These are phyloP conservation scores for Drosophila simulans DNA, from an alignment of 1,140 invertebrate species.

Conservation along the genomic window DNA sequence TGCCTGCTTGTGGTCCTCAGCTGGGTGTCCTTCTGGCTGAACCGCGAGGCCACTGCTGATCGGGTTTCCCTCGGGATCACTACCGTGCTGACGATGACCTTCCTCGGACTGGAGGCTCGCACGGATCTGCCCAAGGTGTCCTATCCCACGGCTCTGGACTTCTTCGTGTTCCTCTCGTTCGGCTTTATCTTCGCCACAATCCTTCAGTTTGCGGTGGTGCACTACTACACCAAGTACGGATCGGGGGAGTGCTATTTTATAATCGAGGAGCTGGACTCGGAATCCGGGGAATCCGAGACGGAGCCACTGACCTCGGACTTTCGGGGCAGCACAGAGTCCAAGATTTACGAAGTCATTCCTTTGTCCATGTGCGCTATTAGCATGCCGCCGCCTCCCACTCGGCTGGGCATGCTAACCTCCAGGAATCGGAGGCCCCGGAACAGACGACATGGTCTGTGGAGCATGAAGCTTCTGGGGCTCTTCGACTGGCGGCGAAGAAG, in stretches of 20 bases:
- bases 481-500: slow-evolving; percentile 60
- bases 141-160: slow-evolving; percentile 94
- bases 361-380: slow-evolving; percentile 77
- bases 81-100: slow-evolving; percentile 95
- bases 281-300: slow-evolving; percentile 86
- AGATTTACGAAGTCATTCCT: slow-evolving; percentile 81
- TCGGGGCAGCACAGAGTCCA: slow-evolving; percentile 71
- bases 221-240: slow-evolving; percentile 95
- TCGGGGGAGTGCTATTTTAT: slow-evolving; percentile 94
- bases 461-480: slow-evolving; percentile 51
- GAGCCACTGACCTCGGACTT: slow-evolving; percentile 79
- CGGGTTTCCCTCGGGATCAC: slow-evolving; percentile 94
- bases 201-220: slow-evolving; percentile 94
- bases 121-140: slow-evolving; percentile 94
- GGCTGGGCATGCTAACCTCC: slow-evolving; percentile 55
- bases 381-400: slow-evolving; percentile 52
- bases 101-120: slow-evolving; percentile 93
- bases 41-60: slow-evolving; percentile 94
- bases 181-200: slow-evolving; percentile 95
- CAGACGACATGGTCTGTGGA: slow-evolving; percentile 49
- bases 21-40: slow-evolving; percentile 97
- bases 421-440: slow-evolving; percentile 53
- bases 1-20: slow-evolving; percentile 93
- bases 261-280: slow-evolving; percentile 87
- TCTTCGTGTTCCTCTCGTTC: slow-evolving; percentile 94